phyloP scores from a whole-genome alignment of 2,888 invertebrate genomes.

The Aricia artaxerxes region DNA sequence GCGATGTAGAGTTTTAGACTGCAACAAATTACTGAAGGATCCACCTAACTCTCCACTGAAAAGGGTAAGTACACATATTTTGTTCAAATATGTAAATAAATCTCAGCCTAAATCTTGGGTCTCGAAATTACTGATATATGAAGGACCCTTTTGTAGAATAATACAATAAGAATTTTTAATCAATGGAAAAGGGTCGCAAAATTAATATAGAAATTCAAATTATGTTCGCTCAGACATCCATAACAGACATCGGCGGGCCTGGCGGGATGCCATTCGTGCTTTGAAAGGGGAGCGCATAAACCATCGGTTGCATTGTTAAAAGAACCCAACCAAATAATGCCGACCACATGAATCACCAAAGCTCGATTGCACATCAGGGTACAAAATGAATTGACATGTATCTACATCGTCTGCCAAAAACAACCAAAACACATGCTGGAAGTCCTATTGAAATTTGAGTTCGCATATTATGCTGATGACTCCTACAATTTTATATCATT shows the following conservation, averaged over 20 bases:
- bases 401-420: not conserved
- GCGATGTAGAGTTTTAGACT: not conserved
- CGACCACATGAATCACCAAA: constrained; percentile 39
- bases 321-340: constrained; percentile 38
- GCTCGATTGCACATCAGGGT: constrained; percentile 24
- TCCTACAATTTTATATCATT: not conserved
- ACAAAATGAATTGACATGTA: constrained; percentile 3
- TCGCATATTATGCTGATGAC: not conserved
- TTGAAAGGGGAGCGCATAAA: constrained; percentile 49
- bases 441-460: not conserved
- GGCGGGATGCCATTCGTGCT: constrained; percentile 58
- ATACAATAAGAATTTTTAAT: constrained; percentile 24
- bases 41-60: not conserved
- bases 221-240: constrained; percentile 55
- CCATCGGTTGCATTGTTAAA: constrained; percentile 48
- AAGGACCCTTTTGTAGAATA: constrained; percentile 4
- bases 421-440: not conserved
- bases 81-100: not conserved
- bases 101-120: constrained; percentile 10
- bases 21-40: not conserved
- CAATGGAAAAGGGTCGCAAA: constrained; percentile 27
- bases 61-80: not conserved
- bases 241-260: constrained; percentile 58
- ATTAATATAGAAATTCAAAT: constrained; percentile 61
- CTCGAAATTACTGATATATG: constrained; percentile 6